Conservation (phyloP, 2,888 invertebrate genomes). For the Malachius bipustulatus region DNA sequence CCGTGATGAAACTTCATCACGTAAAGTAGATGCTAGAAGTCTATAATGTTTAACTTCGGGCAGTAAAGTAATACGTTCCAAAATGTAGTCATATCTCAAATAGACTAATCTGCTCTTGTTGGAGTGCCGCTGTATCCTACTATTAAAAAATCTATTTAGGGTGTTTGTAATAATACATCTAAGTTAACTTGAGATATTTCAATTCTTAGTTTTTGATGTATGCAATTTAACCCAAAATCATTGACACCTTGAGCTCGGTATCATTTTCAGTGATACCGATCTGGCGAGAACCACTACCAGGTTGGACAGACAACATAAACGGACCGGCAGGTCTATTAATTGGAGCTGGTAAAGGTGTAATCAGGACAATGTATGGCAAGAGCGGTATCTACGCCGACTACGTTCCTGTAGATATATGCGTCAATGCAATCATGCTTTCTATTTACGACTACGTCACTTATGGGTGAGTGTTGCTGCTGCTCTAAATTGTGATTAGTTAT, state of each 20-base stretch:
- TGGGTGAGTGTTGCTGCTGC: conserved; percentile 34
- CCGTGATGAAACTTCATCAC: no score
- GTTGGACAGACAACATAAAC: conserved; percentile 90
- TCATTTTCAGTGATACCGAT: conserved; percentile 67
- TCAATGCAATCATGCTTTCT: conserved; percentile 51
- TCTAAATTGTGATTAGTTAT: conserved; percentile 6
- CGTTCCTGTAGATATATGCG: conserved; percentile 68
- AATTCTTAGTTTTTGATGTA: conserved; percentile 9
- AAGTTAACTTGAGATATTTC: conserved; percentile 7
- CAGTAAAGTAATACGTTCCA: no score
- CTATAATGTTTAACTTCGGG: no score
- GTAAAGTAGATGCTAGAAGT: no score
- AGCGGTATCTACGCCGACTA: conserved; percentile 67
- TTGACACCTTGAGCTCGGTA: no score
- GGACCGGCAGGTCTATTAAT: conserved; percentile 80
- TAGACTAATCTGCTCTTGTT: no score
- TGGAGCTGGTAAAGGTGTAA: conserved; percentile 77
- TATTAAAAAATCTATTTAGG: no score
- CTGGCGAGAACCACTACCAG: conserved; percentile 73
- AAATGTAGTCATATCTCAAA: no score
- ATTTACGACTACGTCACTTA: conserved; percentile 42
- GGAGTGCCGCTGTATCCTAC: no score
- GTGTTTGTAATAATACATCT: no score
- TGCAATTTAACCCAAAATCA: no score
- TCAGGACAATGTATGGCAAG: conserved; percentile 80